Conservation (phyloP, 1,140 invertebrate genomes). For the Dendroctonus ponderosae region DNA sequence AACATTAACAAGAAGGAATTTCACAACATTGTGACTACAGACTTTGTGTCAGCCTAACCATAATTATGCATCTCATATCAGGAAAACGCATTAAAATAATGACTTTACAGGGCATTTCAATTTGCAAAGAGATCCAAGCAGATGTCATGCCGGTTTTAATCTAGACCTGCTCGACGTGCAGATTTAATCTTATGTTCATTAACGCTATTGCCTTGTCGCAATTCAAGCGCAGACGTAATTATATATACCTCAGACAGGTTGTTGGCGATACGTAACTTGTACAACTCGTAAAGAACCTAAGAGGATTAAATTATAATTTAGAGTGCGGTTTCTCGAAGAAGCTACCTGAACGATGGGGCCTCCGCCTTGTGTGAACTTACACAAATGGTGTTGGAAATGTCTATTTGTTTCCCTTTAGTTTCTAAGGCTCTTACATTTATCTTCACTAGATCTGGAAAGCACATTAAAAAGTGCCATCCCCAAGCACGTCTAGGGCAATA, state of each 20-base stretch:
- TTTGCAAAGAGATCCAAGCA: constrained; percentile 9
- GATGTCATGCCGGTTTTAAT: constrained; percentile 12
- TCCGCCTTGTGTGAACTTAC: too few relatives aligned
- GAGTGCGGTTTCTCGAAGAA: neutral
- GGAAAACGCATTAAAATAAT: constrained; percentile 21
- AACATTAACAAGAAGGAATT: too few relatives aligned
- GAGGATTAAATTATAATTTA: constrained; percentile 19
- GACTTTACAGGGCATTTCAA: constrained; percentile 17
- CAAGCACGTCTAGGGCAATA: too few relatives aligned
- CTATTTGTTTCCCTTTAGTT: too few relatives aligned
- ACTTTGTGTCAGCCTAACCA: neutral
- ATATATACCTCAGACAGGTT: constrained; percentile 18
- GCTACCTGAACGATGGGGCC: neutral
- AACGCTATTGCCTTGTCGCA: constrained; percentile 21
- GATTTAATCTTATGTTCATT: constrained; percentile 26
- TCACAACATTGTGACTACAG: too few relatives aligned
- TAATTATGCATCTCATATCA: neutral
- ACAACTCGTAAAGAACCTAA: constrained; percentile 4
- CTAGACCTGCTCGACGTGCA: constrained; percentile 6
- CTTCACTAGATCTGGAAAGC: too few relatives aligned
- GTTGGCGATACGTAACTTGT: constrained; percentile 11
- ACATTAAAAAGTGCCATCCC: too few relatives aligned
- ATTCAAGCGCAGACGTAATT: constrained; percentile 11
- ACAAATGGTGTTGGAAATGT: too few relatives aligned
- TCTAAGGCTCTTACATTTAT: too few relatives aligned